Evolutionary conservation across 92 coral and sea anemone species (phyloP), one percentile per base, ranked within the genome.

Genomic region (Desmophyllum pertusum): DNA sequence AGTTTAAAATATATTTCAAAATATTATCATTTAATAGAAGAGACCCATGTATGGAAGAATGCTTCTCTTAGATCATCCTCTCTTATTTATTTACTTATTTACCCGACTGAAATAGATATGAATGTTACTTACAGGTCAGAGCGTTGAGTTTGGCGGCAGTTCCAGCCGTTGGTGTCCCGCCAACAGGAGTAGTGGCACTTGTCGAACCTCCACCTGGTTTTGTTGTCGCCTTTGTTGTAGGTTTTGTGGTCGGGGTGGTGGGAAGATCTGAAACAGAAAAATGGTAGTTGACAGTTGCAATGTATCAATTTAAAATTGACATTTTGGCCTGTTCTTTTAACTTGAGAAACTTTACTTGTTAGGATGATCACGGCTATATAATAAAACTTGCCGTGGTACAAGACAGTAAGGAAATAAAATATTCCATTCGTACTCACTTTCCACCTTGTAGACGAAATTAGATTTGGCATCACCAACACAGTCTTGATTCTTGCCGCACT

Each of bases 381-480:
- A 50, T n/a, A n/a, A n/a, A n/a, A n/a, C n/a, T n/a, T n/a, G n/a
- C n/a, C n/a, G n/a, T n/a, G n/a, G n/a, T n/a, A n/a, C n/a, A n/a
- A n/a, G n/a, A n/a, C n/a, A n/a, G n/a, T n/a, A n/a, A 14, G 65
- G 14, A 15, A 27, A 5, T 59, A 14, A 59, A 59, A 29, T 0
- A 55, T 43, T 72, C 42, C 15, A 40, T n/a, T 10, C 13, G 9
- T 36, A 39, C 86, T 71, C 21, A 82, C 86, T 27, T 42, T 82
- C 78, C 75, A 82, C 18, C 79, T 71, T 82, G 79, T 57, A 82
- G 30, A 82, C 86, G 15, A 25, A 82, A 57, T 82, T 82, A 30
- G 86, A 38, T 9, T 29, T 46, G 37, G 62, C n/a, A 40, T n/a
- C 35, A 25, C 70, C 86, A 23, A 82, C 86, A 40, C 86, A 82